Conservation (phyloP, 2,113 vertebrate genomes). For the Salvelinus namaycush region DNA sequence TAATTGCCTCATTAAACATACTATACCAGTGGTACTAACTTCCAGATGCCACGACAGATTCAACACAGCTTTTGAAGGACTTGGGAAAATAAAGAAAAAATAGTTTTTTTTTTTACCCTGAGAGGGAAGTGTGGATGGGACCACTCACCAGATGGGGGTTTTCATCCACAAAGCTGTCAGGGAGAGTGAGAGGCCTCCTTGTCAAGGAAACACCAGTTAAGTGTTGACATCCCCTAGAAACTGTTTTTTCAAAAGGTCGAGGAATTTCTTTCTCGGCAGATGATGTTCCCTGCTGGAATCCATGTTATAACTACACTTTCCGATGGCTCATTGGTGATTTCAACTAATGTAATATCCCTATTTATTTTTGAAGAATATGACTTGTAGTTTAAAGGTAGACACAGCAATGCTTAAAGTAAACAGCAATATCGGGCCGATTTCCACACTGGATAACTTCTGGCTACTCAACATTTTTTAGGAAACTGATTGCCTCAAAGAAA, state of each 20-base stretch:
- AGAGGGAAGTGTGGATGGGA: neutral
- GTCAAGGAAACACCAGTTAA: neutral
- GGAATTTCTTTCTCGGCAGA: neutral
- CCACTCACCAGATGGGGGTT: neutral
- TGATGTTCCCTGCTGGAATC: too few species aligned
- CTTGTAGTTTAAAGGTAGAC: too few species aligned
- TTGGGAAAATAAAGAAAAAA: neutral
- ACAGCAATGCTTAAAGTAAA: too few species aligned
- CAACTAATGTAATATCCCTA: too few species aligned
- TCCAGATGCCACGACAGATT: neutral
- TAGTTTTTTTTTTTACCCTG: neutral
- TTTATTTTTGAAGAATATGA: too few species aligned
- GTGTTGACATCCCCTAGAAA: neutral
- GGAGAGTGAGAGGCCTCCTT: neutral
- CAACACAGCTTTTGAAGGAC: neutral
- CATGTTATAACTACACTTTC: too few species aligned
- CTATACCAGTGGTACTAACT: neutral
- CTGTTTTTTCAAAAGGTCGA: too few species aligned
- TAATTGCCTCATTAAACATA: slow-evolving; percentile 1
- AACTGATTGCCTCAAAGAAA: too few species aligned
- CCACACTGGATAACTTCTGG: too few species aligned
- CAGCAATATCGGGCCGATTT: too few species aligned
- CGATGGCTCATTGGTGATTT: too few species aligned
- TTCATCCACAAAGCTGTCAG: neutral
- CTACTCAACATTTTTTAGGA: too few species aligned